Conservation (phyloP, 2,888 invertebrate genomes). For the Phyllotreta striolata region DNA sequence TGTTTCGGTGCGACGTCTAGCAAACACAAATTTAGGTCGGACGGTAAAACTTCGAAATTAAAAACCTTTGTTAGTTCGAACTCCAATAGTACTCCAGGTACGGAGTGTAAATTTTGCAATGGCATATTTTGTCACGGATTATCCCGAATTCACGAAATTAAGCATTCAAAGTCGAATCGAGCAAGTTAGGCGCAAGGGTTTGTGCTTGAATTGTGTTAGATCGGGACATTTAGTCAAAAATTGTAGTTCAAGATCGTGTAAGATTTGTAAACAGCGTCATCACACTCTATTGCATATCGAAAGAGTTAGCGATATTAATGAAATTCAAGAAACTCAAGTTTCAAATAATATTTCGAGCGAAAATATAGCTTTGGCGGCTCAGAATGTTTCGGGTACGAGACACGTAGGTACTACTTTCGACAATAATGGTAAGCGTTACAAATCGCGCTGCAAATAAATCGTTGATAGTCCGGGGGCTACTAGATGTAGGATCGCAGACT, state of each 20-base stretch:
- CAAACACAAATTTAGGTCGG: too few species aligned
- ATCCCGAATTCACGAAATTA: not conserved
- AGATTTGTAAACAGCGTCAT: not conserved
- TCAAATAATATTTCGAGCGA: not conserved
- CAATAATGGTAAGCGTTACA: not conserved
- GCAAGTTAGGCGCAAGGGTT: not conserved
- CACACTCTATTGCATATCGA: not conserved
- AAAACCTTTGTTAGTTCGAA: not conserved
- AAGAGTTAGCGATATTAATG: too few species aligned
- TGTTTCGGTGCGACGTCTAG: too few species aligned
- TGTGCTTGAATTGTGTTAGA: conserved; percentile 1
- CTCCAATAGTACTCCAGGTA: not conserved
- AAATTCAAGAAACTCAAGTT: not conserved
- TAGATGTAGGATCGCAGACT: not conserved
- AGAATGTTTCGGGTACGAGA: too few species aligned
- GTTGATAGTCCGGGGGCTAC: not conserved
- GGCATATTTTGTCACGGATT: too few species aligned
- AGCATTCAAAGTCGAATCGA: not conserved
- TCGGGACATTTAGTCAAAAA: not conserved
- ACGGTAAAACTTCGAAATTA: not conserved
- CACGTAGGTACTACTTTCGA: not conserved
- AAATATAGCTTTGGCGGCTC: not conserved
- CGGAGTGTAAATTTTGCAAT: not conserved
- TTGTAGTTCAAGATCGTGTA: not conserved
- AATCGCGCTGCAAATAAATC: not conserved